phyloP scores from a whole-genome alignment of 2,888 invertebrate species.

The Volucella zonaria region DNA sequence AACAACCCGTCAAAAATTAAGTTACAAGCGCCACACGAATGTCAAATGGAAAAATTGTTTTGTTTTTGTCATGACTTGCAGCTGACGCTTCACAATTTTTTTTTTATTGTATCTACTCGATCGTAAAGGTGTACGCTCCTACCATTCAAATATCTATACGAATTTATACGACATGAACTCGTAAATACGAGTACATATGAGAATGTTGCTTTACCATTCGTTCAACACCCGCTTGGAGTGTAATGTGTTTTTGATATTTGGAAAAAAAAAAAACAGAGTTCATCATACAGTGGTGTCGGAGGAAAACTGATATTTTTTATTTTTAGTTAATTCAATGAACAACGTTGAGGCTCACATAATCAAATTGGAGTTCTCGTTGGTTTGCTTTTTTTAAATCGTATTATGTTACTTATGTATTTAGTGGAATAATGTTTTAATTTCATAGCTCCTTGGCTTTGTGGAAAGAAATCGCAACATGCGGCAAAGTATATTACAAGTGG shows the following conservation, averaged over 20 bases:
- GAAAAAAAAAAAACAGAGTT: conserved; percentile 1
- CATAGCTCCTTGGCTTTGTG: conserved; percentile 41
- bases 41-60: conserved; percentile 6
- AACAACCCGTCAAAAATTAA: too few relatives aligned
- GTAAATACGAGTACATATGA: conserved; percentile 39
- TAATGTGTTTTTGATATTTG: background rate
- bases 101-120: conserved; percentile 12
- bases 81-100: background rate
- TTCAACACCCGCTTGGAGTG: too few relatives aligned
- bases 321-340: conserved; percentile 49
- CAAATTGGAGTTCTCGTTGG: conserved; percentile 43
- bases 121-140: conserved; percentile 35
- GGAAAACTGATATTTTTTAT: conserved; percentile 27
- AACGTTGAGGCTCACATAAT: conserved; percentile 37
- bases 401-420: conserved; percentile 52
- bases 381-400: conserved; percentile 23
- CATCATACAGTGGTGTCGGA: conserved; percentile 20
- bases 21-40: too few relatives aligned
- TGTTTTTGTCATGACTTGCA: conserved; percentile 47
- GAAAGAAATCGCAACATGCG: conserved; percentile 6
- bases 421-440: conserved; percentile 60
- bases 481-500: background rate
- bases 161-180: too few relatives aligned
- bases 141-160: background rate
- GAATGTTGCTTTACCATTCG: conserved; percentile 14